Base-by-base conservation (phyloP, 2,797 vertebrate species). In the Odontamblyopus lacepedii region DNA sequence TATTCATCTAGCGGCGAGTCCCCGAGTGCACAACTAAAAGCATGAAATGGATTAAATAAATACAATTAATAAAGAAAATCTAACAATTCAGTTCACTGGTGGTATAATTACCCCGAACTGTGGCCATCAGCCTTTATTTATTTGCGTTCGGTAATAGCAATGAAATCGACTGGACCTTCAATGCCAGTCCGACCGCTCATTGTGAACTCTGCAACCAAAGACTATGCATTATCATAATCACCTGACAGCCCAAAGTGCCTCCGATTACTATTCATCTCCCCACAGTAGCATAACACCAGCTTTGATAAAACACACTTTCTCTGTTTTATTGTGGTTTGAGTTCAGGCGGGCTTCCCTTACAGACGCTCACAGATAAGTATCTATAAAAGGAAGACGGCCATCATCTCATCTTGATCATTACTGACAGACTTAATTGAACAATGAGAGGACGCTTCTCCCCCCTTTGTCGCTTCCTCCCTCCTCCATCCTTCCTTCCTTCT, bases 381-480 rank as follows among this genome's bases (percentile, higher is more conserved):
- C 90, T 89, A 86, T 88, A 87, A 91, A 90, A 91, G 86, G 87
- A 90, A 90, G 87, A 89, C 81, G 83, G 87, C 87, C 87, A 90
- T 91, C 92, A 91, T 91, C 91, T 92, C 89, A 90, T 91, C 91
- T 90, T 94, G 91, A 93, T 92, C 91, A 92, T 93, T 92, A 89
- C 90, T 81, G 90, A 92, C 91, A 89, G 91, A 89, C 91, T 93
- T 94, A 96, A 96, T 95, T 96, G 95, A 95, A 94, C 93, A 94
- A 93, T 96, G 95, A 96, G 94, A 95, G 94, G 93, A 96, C 95
- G 94, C 94, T 94, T 95, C 94, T 94, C 94, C 94, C 93, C 83
- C 85, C 80, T 89, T 94, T 93, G 93, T 83, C 80, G 80, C 78
- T 62, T 77, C 70, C 81, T 69, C 77, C 65, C 76, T 72, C 57